Conservation (phyloP, 1,140 invertebrate genomes). For the Megathymus violae region DNA sequence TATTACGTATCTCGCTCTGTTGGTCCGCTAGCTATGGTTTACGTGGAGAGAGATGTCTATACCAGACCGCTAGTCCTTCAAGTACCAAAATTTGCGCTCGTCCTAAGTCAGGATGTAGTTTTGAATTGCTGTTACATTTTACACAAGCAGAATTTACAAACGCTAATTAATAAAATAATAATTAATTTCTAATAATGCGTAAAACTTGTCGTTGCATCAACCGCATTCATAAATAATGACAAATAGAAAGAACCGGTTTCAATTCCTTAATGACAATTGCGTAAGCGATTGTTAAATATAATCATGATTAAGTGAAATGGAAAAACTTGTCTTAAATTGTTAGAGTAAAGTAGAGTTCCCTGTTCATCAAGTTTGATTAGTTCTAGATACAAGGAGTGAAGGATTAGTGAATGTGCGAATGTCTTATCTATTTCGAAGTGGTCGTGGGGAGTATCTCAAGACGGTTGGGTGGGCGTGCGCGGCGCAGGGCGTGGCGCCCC, state of each 20-base stretch:
- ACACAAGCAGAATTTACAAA: constrained; percentile 13
- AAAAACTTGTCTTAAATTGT: too few relatives aligned
- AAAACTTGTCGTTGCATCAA: constrained; percentile 34
- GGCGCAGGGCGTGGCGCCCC: constrained; percentile 65
- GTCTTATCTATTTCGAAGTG: constrained; percentile 15
- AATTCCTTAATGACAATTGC: constrained; percentile 13
- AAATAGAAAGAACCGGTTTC: not conserved
- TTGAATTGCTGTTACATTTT: not conserved
- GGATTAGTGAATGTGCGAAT: constrained; percentile 10
- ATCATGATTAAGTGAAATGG: too few relatives aligned
- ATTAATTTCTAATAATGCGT: constrained; percentile 20
- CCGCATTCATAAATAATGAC: constrained; percentile 36
- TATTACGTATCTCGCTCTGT: constrained; percentile 59
- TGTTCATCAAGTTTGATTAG: too few relatives aligned
- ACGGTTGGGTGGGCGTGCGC: constrained; percentile 69
- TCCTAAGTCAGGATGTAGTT: not conserved
- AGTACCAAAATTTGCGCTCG: constrained; percentile 5
- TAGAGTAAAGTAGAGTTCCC: too few relatives aligned
- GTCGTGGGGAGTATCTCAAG: constrained; percentile 50
- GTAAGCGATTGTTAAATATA: not conserved
- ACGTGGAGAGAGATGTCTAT: constrained; percentile 53
- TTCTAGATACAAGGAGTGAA: too few relatives aligned
- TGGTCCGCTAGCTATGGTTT: constrained; percentile 46
- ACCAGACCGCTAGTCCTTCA: constrained; percentile 26
- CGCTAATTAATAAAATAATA: constrained; percentile 11